A percentile compares a stretch with the other conserved stretches of the same genome.
These are phyloP conservation scores for Trissolcus japonicus DNA, from an alignment of 2,888 invertebrate genomes.

Conservation along the genomic window DNA sequence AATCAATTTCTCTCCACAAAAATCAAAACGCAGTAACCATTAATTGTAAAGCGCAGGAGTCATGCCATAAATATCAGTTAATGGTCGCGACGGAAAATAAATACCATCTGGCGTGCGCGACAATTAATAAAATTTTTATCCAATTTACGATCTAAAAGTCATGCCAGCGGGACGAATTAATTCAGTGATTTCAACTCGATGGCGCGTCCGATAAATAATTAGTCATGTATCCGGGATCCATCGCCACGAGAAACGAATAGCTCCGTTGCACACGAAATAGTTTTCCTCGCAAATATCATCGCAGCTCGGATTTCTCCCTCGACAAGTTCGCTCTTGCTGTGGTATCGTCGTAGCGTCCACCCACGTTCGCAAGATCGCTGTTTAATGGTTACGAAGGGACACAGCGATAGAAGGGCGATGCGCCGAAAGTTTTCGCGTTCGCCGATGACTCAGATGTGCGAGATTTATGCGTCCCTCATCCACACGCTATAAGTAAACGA, in stretches of 20 bases:
- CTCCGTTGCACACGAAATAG: conserved; percentile 13
- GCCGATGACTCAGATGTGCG: conserved; percentile 57
- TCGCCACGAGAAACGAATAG: conserved; percentile 27
- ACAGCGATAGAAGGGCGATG: conserved; percentile 59
- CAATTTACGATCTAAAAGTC: conserved; percentile 19
- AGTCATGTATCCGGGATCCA: conserved; percentile 19
- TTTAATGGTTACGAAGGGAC: conserved; percentile 64
- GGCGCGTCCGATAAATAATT: conserved; percentile 38
- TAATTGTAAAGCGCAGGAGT: conserved; percentile 23
- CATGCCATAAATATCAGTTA: conserved; percentile 27
- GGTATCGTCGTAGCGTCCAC: conserved; percentile 45
- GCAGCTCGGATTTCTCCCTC: conserved; percentile 48
- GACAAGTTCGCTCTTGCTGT: conserved; percentile 44
- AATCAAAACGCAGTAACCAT: conserved; percentile 25
- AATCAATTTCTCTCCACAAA: conserved; percentile 23
- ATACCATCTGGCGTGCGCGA: conserved; percentile 21
- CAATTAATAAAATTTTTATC: conserved; percentile 42
- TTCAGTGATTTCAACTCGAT: neutral
- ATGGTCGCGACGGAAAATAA: conserved; percentile 16
- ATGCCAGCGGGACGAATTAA: conserved; percentile 17
- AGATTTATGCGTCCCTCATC: conserved; percentile 67
- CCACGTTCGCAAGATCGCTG: conserved; percentile 58
- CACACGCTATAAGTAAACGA: conserved; percentile 62
- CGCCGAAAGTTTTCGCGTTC: conserved; percentile 61
- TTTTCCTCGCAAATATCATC: conserved; percentile 46